Percentiles rank a stretch among this genome's conserved stretches.
Conservation (phyloP, 92 coral and sea anemone genomes). For the Epizoanthus illoricatus region DNA sequence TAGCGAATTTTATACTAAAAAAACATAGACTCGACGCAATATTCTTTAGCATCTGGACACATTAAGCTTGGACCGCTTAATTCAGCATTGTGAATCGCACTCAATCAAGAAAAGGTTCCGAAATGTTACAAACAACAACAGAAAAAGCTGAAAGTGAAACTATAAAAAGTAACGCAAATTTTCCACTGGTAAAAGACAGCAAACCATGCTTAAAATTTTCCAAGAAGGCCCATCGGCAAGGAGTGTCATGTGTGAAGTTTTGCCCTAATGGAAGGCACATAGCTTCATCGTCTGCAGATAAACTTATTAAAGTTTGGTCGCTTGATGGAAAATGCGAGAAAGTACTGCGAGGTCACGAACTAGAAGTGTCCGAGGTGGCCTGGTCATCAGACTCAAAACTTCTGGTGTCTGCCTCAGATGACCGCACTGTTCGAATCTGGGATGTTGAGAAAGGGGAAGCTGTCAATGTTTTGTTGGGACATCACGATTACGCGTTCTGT, state of each 20-base stretch:
- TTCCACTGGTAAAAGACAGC: not conserved
- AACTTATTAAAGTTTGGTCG: constrained; percentile 62
- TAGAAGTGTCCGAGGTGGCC: constrained; percentile 62
- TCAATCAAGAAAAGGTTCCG: no score
- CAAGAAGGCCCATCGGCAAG: constrained; percentile 49
- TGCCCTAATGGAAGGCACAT: constrained; percentile 57
- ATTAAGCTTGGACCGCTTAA: no score
- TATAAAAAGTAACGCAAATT: not conserved
- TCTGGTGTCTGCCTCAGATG: constrained; percentile 66
- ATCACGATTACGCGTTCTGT: constrained; percentile 64
- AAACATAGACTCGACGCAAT: no score
- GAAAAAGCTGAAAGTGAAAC: no score
- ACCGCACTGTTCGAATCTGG: constrained; percentile 67
- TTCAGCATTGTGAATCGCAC: no score
- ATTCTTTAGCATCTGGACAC: no score
- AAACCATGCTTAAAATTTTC: not conserved
- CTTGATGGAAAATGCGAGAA: constrained; percentile 47
- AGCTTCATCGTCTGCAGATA: constrained; percentile 74
- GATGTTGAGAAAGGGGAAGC: constrained; percentile 39
- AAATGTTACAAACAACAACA: no score
- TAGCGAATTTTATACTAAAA: no score
- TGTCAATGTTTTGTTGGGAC: constrained; percentile 49
- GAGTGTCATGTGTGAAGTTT: constrained; percentile 66
- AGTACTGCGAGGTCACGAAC: constrained; percentile 56
- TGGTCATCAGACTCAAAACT: constrained; percentile 56